phyloP scores from a whole-genome alignment of 2,888 invertebrate species.

The Prostheceraeus crozeri region DNA sequence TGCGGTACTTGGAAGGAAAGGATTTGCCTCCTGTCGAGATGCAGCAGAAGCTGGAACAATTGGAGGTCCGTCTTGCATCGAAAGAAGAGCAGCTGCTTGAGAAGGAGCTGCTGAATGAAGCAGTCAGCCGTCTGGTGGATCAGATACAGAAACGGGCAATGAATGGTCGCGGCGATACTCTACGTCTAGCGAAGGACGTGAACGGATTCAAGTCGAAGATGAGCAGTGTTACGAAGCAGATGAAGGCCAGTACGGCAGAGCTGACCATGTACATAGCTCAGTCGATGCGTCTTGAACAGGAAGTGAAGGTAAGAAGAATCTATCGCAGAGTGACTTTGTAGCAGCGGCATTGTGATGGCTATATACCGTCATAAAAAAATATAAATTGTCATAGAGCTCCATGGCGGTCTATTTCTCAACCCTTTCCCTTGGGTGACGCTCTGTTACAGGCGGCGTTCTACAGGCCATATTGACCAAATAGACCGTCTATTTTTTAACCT shows the following conservation, averaged over 20 bases:
- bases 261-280: slow-evolving; percentile 56
- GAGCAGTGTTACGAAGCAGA: slow-evolving; percentile 30
- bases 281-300: slow-evolving; percentile 51
- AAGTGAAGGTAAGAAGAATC: slow-evolving; percentile 45
- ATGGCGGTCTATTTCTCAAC: too few species aligned
- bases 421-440: too few species aligned
- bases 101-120: slow-evolving; percentile 55
- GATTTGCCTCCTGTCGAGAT: slow-evolving; percentile 52
- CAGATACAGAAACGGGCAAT: slow-evolving; percentile 50
- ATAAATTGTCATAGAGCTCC: too few species aligned
- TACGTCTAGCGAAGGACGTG: slow-evolving; percentile 54
- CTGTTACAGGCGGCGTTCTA: too few species aligned
- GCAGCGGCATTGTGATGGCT: neutral
- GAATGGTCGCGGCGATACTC: slow-evolving; percentile 51
- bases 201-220: slow-evolving; percentile 36
- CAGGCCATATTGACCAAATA: too few species aligned
- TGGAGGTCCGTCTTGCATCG: slow-evolving; percentile 52
- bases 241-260: slow-evolving; percentile 57
- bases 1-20: slow-evolving; percentile 51
- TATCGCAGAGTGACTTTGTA: neutral
- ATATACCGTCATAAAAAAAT: too few species aligned
- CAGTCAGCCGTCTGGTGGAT: slow-evolving; percentile 50
- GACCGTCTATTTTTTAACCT: too few species aligned
- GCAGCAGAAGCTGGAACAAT: slow-evolving; percentile 53
- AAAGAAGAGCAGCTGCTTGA: slow-evolving; percentile 55